Conservation (phyloP, 2,113 vertebrate species). For the Gorsachius goisagi region DNA sequence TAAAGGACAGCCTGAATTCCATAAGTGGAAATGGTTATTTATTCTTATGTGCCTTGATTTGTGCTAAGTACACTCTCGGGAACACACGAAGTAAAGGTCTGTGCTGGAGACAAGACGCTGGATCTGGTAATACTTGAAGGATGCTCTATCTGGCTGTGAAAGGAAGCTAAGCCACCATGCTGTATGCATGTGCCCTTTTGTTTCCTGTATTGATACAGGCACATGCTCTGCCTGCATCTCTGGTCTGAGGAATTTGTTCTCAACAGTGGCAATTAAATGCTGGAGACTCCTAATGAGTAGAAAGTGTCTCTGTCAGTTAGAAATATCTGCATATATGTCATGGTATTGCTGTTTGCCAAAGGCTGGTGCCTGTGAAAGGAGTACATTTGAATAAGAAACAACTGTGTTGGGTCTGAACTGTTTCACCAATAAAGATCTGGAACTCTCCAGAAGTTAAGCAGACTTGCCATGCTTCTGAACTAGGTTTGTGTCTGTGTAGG, state of each 20-base stretch:
- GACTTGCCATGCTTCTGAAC: background rate
- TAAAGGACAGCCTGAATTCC: background rate
- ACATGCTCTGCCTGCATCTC: background rate
- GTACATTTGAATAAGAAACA: background rate
- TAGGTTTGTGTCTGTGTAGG: background rate
- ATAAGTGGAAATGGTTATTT: accelerated
- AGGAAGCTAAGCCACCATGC: background rate
- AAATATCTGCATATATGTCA: background rate
- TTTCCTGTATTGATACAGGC: background rate
- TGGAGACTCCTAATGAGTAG: background rate
- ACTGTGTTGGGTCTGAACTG: background rate
- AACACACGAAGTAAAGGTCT: background rate
- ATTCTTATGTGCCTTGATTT: background rate
- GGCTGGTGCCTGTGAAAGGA: background rate
- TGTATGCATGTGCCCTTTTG: accelerated
- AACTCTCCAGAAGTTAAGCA: background rate
- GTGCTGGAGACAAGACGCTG: background rate
- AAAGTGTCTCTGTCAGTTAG: background rate
- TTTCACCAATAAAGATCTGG: background rate
- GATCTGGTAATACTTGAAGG: background rate
- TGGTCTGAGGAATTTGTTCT: background rate
- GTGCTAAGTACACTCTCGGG: background rate
- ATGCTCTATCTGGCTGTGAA: background rate
- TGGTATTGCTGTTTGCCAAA: background rate
- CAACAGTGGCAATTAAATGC: background rate